Evolutionary conservation across 1,140 invertebrate species (phyloP), one percentile per base, ranked within the genome.

Genomic region (Diorhabda sublineata): DNA sequence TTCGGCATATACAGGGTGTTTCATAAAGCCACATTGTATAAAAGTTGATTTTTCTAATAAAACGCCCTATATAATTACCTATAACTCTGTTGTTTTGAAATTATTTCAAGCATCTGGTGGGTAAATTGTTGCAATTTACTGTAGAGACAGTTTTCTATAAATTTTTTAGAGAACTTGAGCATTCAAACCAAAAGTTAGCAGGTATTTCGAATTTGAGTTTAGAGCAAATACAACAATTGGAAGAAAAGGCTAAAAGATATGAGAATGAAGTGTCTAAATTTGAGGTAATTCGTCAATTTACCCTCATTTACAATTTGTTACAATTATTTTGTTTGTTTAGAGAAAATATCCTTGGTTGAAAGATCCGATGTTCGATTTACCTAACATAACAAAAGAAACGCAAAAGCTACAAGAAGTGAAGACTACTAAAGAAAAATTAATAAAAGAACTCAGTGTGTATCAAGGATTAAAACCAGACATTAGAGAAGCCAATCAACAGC

Each of bases 301-400:
- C 6, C 47, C n/a, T 52, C 6, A 52, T 52, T 2, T 8, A 52
- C 6, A 3, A 52, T 52, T 52, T 8, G n/a, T 52, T n/a, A 8
- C 2, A 52, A 52, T 6, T 52, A 52, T 3, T 52, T 52, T 26
- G 26, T 52, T 69, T 45, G 69, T 74, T 74, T 61, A 78, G 77
- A 76, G 75, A 69, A 77, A 78, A 63, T 73, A 79, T 69, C 76
- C 76, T 2, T 79, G 77, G 76, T 66, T 79, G 56, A 77, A 72
- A 26, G 65, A 77, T 71, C 59, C 65, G n/a, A 65, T 76, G 7
- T 75, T 73, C 7, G 73, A 74, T 68, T 66, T 78, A 44, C 67
- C 66, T 5, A 73, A 73, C 63, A 75, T 79, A 63, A 41, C 67
- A 7, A 69, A 71, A 67, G 70, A 78, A 63, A 70, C 73, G 7